Conservation (phyloP, 2,888 invertebrate species). For the Agelastica alni region DNA sequence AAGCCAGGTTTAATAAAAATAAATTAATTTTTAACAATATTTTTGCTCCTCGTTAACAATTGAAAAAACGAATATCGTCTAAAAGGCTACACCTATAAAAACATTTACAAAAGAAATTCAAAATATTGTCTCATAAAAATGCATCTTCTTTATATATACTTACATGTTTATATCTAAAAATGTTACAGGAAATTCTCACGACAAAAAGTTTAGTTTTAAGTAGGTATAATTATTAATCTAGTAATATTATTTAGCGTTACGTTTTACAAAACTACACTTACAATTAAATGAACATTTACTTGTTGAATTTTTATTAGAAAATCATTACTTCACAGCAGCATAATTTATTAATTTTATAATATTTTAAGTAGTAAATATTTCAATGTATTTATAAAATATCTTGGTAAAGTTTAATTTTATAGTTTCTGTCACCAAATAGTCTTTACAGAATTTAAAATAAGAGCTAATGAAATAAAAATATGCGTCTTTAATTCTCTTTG, state of each 20-base stretch:
- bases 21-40: constrained; percentile 45
- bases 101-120: constrained; percentile 33
- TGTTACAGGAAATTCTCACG: constrained; percentile 21
- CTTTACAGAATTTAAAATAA: no score
- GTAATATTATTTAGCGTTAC: neutral
- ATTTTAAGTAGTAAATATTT: no score
- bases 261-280: constrained; percentile 14
- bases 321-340: no score
- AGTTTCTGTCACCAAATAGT: no score
- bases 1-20: constrained; percentile 43
- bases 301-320: no score
- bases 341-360: no score
- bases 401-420: no score
- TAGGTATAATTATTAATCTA: no score
- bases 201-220: constrained; percentile 20
- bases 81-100: constrained; percentile 40
- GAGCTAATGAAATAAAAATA: no score
- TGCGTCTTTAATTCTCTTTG: no score
- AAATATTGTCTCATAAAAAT: constrained; percentile 45
- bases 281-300: no score
- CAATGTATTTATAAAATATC: no score
- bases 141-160: constrained; percentile 38
- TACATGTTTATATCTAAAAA: constrained; percentile 25
- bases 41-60: constrained; percentile 46
- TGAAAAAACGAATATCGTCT: constrained; percentile 39